Percentiles rank a stretch among this genome's conserved stretches.
phyloP scores from a whole-genome alignment of 2,888 invertebrate genomes.

The Phoenoteleia sp. region DNA sequence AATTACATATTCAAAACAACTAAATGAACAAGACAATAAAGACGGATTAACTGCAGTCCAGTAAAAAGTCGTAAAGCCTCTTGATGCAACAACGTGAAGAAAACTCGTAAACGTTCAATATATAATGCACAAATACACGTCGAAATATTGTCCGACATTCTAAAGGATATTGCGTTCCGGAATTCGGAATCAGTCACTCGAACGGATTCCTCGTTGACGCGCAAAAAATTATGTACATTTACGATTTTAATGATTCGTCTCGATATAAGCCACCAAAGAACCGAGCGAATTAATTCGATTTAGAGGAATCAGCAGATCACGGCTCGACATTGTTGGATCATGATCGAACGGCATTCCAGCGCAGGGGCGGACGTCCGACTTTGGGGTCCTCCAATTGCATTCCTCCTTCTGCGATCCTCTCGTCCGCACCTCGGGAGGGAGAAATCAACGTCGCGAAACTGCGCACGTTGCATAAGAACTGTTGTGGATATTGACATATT shows the following conservation, averaged over 20 bases:
- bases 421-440: conserved; percentile 14
- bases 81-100: conserved; percentile 51
- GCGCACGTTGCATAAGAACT: conserved; percentile 28
- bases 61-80: conserved; percentile 64
- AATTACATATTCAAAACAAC: conserved; percentile 54
- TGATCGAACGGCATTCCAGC: conserved; percentile 69
- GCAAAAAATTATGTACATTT: conserved; percentile 68
- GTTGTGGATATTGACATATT: conserved; percentile 26
- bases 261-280: conserved; percentile 68
- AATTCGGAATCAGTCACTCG: conserved; percentile 63
- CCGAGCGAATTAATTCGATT: conserved; percentile 68
- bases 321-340: conserved; percentile 59
- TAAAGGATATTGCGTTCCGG: conserved; percentile 59
- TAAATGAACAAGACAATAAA: conserved; percentile 61
- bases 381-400: conserved; percentile 58
- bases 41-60: conserved; percentile 38
- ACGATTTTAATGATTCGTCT: conserved; percentile 69
- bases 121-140: conserved; percentile 51
- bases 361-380: conserved; percentile 61
- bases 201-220: conserved; percentile 38
- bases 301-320: conserved; percentile 65
- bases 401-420: conserved; percentile 10
- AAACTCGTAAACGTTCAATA: conserved; percentile 63
- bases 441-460: background rate
- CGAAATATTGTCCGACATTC: conserved; percentile 62